Evolutionary conservation across 2,888 invertebrate genomes (phyloP).

Genomic region (Ceriagrion tenellum): DNA sequence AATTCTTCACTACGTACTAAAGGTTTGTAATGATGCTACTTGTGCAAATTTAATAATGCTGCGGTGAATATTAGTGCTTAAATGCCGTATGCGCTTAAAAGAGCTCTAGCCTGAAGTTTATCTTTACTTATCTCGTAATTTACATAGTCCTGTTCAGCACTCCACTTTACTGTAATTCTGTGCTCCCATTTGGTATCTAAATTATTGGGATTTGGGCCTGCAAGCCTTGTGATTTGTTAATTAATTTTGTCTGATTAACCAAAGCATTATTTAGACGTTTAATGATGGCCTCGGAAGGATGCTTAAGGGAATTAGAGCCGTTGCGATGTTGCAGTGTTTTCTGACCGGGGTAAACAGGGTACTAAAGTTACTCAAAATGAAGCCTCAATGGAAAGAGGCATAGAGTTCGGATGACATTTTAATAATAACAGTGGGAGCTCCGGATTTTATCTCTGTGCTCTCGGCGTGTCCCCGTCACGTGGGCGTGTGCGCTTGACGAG

Average conservation of each 20-base stretch:
- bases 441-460: background rate
- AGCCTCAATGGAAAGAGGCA: background rate
- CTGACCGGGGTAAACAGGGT: background rate
- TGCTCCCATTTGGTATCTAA: background rate
- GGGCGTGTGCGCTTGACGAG: background rate
- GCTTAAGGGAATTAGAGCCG: background rate
- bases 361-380: background rate
- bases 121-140: background rate
- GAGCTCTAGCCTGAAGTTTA: background rate
- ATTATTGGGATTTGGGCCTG: background rate
- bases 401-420: background rate
- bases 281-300: background rate
- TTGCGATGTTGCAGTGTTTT: background rate
- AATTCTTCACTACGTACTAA: background rate
- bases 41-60: background rate
- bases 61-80: background rate
- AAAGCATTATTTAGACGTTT: background rate
- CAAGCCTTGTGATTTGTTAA: background rate
- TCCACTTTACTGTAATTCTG: background rate
- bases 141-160: background rate
- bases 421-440: background rate
- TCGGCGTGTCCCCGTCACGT: background rate
- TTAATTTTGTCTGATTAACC: background rate
- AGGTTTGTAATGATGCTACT: background rate
- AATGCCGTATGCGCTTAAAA: background rate